A percentile compares a stretch with the other conserved stretches of the same genome.
phyloP scores from a whole-genome alignment of 2,888 invertebrate species.

The Rhamnusium bicolor region DNA sequence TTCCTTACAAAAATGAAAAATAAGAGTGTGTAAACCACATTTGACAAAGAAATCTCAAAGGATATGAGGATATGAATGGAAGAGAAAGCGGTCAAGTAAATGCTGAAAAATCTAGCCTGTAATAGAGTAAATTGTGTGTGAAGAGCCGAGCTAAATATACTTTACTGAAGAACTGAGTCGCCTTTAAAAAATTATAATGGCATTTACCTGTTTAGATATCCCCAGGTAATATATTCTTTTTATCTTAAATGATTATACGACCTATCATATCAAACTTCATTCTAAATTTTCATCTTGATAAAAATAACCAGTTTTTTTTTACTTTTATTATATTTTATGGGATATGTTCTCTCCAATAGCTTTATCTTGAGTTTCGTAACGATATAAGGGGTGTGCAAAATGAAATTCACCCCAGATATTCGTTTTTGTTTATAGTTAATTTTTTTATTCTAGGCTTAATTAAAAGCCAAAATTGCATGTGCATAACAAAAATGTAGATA shows the following conservation, averaged over 20 bases:
- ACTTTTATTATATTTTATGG: no score
- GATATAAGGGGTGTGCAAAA: no score
- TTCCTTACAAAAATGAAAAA: constrained; percentile 29
- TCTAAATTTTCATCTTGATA: no score
- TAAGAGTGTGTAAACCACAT: constrained; percentile 30
- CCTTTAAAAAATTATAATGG: neutral
- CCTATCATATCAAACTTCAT: no score
- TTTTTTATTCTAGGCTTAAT: no score
- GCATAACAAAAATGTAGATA: no score
- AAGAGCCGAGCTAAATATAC: constrained; percentile 20
- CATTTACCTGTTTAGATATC: neutral
- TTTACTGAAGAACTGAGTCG: constrained; percentile 6
- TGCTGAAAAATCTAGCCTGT: constrained; percentile 29
- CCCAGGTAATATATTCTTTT: neutral
- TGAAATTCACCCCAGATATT: no score
- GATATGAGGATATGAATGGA: constrained; percentile 25
- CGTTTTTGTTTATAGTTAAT: no score
- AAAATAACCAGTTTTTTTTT: no score
- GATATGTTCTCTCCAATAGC: no score
- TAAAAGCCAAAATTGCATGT: no score
- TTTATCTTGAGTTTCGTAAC: no score
- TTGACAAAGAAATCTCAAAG: constrained; percentile 31
- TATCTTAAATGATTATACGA: neutral
- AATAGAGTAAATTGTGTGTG: constrained; percentile 32
- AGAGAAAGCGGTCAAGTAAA: constrained; percentile 31